These are phyloP conservation scores for Dendrolimus houi DNA, from an alignment of 2,888 invertebrate species.

Conservation along the genomic window DNA sequence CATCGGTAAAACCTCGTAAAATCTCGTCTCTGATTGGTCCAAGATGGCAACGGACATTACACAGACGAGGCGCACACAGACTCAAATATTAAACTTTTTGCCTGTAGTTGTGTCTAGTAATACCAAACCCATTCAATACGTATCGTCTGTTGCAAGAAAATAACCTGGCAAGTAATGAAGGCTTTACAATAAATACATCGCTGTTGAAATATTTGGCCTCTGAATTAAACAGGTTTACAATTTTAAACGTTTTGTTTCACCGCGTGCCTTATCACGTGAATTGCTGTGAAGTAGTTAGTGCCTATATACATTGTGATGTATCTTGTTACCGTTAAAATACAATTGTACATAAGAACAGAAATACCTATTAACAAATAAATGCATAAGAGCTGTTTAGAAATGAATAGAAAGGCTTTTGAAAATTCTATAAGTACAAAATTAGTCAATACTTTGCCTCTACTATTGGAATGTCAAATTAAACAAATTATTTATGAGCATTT, in stretches of 20 bases:
- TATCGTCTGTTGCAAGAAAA: conserved; percentile 10
- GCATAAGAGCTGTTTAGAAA: too few species aligned
- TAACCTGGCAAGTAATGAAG: conserved; percentile 26
- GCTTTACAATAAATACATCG: conserved; percentile 5
- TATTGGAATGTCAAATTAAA: neutral
- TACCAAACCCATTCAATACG: conserved; percentile 14
- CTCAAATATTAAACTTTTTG: conserved; percentile 23
- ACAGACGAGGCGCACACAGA: conserved; percentile 41
- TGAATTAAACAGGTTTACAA: conserved; percentile 8
- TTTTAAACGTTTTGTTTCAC: conserved; percentile 2
- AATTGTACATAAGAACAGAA: too few species aligned
- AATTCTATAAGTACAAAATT: too few species aligned
- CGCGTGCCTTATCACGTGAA: conserved; percentile 5
- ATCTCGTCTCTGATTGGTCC: conserved; percentile 80
- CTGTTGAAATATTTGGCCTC: conserved; percentile 4
- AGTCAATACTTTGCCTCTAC: too few species aligned
- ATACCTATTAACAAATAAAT: too few species aligned
- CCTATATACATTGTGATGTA: neutral
- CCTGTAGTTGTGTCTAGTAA: conserved; percentile 38
- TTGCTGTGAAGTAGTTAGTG: neutral
- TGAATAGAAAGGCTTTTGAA: too few species aligned
- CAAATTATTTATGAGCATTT: conserved; percentile 1
- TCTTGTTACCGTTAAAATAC: too few species aligned
- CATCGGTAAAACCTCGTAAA: conserved; percentile 84
- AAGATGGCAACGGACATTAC: conserved; percentile 68